These are phyloP conservation scores for Lynx canadensis DNA, from an alignment of 2,113 vertebrate genomes.

Conservation along the genomic window DNA sequence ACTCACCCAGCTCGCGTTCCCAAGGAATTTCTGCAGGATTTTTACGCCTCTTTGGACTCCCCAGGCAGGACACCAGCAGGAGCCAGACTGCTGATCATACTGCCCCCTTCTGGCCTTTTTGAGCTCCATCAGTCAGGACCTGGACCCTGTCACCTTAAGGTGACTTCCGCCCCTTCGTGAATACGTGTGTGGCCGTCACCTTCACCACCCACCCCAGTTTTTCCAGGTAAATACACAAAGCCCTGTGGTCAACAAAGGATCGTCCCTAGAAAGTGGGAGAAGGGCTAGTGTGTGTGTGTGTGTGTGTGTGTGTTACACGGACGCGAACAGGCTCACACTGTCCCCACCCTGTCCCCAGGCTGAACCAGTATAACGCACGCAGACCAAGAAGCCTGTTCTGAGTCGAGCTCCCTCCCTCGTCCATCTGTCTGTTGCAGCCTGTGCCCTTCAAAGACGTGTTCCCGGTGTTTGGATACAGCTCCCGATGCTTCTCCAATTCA, in stretches of 20 bases:
- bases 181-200: not conserved
- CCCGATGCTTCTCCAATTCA: not conserved
- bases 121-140: not conserved
- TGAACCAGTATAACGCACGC: rapidly evolving
- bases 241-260: too few species aligned
- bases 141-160: not conserved
- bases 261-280: not conserved
- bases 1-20: not conserved
- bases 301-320: too few species aligned
- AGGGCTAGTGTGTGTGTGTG: not conserved
- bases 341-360: not conserved
- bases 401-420: rapidly evolving
- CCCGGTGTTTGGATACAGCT: rapidly evolving
- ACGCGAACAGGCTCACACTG: rapidly evolving
- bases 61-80: not conserved
- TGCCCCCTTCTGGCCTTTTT: not conserved
- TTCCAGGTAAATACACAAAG: not conserved
- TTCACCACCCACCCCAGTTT: not conserved
- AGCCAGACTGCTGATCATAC: not conserved
- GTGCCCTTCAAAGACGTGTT: rapidly evolving
- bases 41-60: not conserved
- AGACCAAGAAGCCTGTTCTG: too few species aligned
- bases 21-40: not conserved
- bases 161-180: not conserved
- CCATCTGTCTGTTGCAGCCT: rapidly evolving